Conservation (phyloP, 2,113 vertebrate species). For the Perognathus longimembris region DNA sequence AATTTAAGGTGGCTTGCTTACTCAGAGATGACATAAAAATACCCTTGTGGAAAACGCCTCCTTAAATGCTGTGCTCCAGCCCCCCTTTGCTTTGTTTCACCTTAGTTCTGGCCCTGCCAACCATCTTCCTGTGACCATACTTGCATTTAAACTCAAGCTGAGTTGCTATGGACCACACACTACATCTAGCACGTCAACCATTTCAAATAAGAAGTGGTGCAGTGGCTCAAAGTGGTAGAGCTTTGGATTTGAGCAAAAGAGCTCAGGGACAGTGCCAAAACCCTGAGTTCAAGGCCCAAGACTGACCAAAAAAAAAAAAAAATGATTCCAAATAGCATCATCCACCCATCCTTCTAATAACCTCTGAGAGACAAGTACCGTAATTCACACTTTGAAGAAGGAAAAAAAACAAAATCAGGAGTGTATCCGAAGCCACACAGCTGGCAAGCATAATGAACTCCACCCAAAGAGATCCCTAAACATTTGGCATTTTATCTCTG, state of each 20-base stretch:
- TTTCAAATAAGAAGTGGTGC: no score
- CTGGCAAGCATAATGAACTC: not conserved
- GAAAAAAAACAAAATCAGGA: not conserved
- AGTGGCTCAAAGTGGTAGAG: no score
- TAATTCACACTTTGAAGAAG: not conserved
- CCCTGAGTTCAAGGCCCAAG: no score
- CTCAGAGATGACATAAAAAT: not conserved
- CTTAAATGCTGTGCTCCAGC: not conserved
- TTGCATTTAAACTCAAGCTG: not conserved
- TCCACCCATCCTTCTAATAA: not conserved
- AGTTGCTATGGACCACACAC: not conserved
- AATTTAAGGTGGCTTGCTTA: not conserved
- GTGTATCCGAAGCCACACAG: not conserved
- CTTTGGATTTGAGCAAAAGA: no score
- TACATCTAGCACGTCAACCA: not conserved
- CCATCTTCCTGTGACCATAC: not conserved
- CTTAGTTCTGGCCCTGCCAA: not conserved
- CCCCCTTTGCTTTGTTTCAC: not conserved
- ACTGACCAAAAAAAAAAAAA: no score
- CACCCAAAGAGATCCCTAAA: not conserved
- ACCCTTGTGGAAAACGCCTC: accelerated
- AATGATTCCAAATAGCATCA: not conserved
- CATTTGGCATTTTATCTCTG: not conserved
- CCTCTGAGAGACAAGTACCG: not conserved
- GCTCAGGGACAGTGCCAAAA: no score